A percentile compares a stretch with the other conserved stretches of the same genome.
phyloP scores from a whole-genome alignment of 2,888 invertebrate species.

The Athalia circularis region DNA sequence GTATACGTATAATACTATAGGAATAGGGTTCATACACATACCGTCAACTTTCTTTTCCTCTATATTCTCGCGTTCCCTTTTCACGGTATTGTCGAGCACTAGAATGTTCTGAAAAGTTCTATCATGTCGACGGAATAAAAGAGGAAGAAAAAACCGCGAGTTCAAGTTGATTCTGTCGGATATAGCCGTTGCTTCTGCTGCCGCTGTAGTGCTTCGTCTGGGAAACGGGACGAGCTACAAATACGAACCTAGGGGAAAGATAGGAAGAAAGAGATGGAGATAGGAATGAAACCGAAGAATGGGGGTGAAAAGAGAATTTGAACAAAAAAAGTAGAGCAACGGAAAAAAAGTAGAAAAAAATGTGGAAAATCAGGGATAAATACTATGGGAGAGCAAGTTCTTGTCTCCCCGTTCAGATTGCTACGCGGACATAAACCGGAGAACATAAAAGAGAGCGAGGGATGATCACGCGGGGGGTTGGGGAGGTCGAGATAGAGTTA shows the following conservation, averaged over 20 bases:
- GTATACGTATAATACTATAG: too few species aligned
- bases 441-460: conserved; percentile 50
- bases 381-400: conserved; percentile 1
- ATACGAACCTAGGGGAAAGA: background rate
- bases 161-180: conserved; percentile 18
- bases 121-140: conserved; percentile 14
- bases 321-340: background rate
- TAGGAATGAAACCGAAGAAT: too few species aligned
- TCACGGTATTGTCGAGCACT: background rate
- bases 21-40: too few species aligned
- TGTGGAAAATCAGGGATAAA: conserved; percentile 31
- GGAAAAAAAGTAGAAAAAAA: conserved; percentile 9
- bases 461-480: conserved; percentile 51
- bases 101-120: conserved; percentile 20
- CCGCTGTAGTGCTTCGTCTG: conserved; percentile 1
- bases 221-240: conserved; percentile 16
- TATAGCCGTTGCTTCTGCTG: background rate
- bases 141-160: background rate
- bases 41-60: background rate
- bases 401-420: conserved; percentile 8
- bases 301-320: background rate
- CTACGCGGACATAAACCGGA: conserved; percentile 26
- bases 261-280: background rate
- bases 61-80: background rate
- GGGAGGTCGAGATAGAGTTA: conserved; percentile 55